Conservation (phyloP, 2,797 vertebrate genomes). For the Florisuga fusca region DNA sequence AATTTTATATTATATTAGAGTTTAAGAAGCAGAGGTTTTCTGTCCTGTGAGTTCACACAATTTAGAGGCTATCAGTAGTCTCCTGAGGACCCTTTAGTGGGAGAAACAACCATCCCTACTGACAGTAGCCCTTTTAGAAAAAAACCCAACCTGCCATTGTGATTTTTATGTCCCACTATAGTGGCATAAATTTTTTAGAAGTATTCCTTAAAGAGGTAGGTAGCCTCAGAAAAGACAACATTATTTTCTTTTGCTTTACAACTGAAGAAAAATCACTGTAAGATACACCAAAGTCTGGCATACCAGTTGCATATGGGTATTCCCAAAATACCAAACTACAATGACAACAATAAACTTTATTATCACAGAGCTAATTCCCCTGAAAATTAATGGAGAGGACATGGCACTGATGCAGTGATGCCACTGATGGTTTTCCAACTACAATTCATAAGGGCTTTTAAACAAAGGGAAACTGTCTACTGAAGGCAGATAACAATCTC, state of each 20-base stretch:
- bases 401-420: accelerated
- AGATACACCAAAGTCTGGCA: not conserved
- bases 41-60: not conserved
- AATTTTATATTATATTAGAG: not conserved
- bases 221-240: not conserved
- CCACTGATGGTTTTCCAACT: not conserved
- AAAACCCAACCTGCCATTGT: not conserved
- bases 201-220: not conserved
- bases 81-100: not conserved
- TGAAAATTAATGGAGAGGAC: accelerated
- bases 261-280: not conserved
- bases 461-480: not conserved
- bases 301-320: not conserved
- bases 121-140: not conserved
- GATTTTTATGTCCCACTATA: not conserved
- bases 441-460: not conserved
- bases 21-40: not conserved
- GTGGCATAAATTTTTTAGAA: not conserved
- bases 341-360: not conserved
- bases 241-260: not conserved
- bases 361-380: not conserved
- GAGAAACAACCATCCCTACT: not conserved
- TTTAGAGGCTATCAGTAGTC: not conserved
- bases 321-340: not conserved
- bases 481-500: not conserved